Evolutionary conservation across 2,888 invertebrate species (phyloP), one percentile per base, ranked within the genome.

Genomic region (Bruchidius siliquastri): DNA sequence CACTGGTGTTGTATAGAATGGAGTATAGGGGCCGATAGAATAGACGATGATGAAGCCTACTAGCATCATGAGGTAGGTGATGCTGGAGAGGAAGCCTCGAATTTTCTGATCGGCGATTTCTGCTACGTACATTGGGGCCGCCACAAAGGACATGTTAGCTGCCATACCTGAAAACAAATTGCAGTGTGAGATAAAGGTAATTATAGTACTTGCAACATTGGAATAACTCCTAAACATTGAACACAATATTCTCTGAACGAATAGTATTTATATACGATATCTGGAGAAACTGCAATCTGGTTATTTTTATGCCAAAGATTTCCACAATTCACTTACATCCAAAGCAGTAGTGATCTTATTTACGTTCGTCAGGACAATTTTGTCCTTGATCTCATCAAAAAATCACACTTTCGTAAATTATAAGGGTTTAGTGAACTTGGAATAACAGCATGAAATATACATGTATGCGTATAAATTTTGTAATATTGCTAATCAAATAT

Each of bases 91-190:
- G 70, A 85, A 83, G 32, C 86, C 86, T 72, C 86, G 74, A 21
- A 86, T 85, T 72, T 82, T 82, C 32, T 85, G 83, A 78, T 86
- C 85, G 13, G 86, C 85, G 66, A 86, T 85, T 79, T 86, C 86
- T 0, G 85, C 85, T 20, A 85, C 82, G 77, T 85, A 86, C 85
- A 85, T 85, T 4, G 86, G 86, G 0, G 85, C 84, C 2, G 86
- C 83, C 0, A 86, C 86, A 72, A 86, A 86, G 8, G 85, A 85
- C 75, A 85, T 83, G 72, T 86, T 85, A 2, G 84, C 85, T 2
- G 84, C 84, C 74, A 76, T 74, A 26, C 78, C 78, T 13, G 82
- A 80, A 18, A 85, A n/a, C n/a, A n/a, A n/a, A n/a, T n/a, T n/a
- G n/a, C n/a, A n/a, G n/a, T n/a, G n/a, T n/a, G 69, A 72, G 84